Evolutionary conservation across 2,888 invertebrate species (phyloP), one percentile per base, ranked within the genome.

Genomic region (Morinoia aosen): DNA sequence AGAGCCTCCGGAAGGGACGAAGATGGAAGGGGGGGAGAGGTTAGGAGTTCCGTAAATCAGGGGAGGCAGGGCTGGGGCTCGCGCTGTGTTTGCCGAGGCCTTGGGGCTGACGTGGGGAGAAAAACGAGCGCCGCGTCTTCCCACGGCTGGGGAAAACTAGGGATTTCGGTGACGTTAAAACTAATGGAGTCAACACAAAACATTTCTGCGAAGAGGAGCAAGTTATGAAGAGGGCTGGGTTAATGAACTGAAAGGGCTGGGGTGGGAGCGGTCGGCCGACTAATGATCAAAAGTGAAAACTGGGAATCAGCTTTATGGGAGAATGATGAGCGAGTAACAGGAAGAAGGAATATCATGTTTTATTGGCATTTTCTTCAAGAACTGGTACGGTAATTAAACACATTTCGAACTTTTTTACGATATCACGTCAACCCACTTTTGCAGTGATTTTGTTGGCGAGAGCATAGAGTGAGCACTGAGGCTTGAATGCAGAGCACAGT

Each of bases 21-120:
- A 25, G 76, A 33, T 16, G 33, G 76, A 33, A 76, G 76, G 19
- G 33, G 33, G 33, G 33, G 19, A 33, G 33, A 76, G 76, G 76
- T 76, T 33, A 33, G 76, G 19, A 76, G 76, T 76, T 76, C 25
- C 33, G 76, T 76, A 76, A 76, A 76, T 76, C 76, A 76, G 76
- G 76, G 76, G 76, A 76, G 76, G 33, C 19, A 33, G 8, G 76
- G 76, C 25, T 33, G 76, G 76, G 76, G 76, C 76, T 76, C 25
- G 76, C 8, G 76, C 76, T 76, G 76, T 76, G 76, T 76, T 76
- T 76, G 76, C 76, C 76, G 76, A 76, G 76, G 76, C 76, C 76
- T 76, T 76, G 76, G 76, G 76, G 76, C 76, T 76, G 76, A 76
- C 76, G 76, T 76, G 76, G 76, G 76, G 76, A 76, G 76, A 76